These are phyloP conservation scores for Eulemur coronatus DNA, from an alignment of 2,797 vertebrate species.

Conservation along the genomic window DNA sequence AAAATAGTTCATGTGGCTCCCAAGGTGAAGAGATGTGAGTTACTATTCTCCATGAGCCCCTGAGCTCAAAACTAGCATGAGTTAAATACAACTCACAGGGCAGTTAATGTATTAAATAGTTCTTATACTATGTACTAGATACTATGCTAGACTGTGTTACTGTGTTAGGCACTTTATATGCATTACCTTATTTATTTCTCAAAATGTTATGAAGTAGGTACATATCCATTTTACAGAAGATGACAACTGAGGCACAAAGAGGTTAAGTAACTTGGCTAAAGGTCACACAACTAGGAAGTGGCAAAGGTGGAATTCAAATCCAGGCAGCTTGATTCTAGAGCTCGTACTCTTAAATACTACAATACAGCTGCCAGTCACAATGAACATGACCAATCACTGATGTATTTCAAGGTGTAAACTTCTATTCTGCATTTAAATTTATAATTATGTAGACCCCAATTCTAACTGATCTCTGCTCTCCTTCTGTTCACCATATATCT, in stretches of 20 bases:
- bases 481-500: neutral
- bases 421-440: neutral
- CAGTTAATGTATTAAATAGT: neutral
- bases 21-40: too few relatives aligned
- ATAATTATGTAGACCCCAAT: neutral
- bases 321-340: neutral
- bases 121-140: neutral
- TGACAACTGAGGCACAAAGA: neutral
- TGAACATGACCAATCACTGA: neutral
- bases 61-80: too few relatives aligned
- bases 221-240: neutral
- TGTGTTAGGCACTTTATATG: neutral
- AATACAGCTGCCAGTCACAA: neutral
- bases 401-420: neutral
- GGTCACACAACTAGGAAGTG: neutral
- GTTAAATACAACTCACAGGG: too few relatives aligned
- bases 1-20: too few relatives aligned
- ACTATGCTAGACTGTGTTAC: neutral
- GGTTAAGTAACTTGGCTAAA: neutral
- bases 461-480: neutral
- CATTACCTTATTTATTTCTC: neutral
- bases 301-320: conserved; percentile 3
- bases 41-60: too few relatives aligned
- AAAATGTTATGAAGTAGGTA: neutral
- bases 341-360: neutral